Evolutionary conservation across 2,113 vertebrate species (phyloP).

Genomic region (Hemichromis elongatus): DNA sequence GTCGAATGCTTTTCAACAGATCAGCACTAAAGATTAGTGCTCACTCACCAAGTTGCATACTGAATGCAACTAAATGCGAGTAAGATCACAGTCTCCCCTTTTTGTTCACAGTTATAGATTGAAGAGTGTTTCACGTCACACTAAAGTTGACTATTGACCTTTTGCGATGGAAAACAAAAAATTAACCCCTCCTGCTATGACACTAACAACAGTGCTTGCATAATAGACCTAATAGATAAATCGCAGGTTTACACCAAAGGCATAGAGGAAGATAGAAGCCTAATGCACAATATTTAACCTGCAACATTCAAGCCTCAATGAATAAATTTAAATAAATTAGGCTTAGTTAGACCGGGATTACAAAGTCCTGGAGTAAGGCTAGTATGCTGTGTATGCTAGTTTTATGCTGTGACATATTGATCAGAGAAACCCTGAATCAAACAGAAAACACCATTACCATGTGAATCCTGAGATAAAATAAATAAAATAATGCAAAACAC

Average conservation of each 20-base stretch:
- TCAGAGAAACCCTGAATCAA: not conserved
- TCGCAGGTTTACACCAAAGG: not conserved
- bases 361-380: not conserved
- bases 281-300: not conserved
- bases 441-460: not conserved
- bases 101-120: not conserved
- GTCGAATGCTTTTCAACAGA: not conserved
- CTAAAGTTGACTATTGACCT: not conserved
- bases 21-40: not conserved
- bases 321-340: not conserved
- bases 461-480: no score
- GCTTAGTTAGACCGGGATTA: not conserved
- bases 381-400: no score
- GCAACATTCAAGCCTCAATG: not conserved
- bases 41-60: not conserved
- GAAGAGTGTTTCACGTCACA: not conserved
- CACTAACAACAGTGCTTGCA: not conserved
- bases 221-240: not conserved
- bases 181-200: not conserved
- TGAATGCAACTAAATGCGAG: not conserved
- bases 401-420: not conserved
- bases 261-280: not conserved
- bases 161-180: not conserved
- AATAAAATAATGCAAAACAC: not conserved
- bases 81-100: not conserved